Evolutionary conservation across 2,888 invertebrate species (phyloP).

Genomic region (Alloplasta piceator): DNA sequence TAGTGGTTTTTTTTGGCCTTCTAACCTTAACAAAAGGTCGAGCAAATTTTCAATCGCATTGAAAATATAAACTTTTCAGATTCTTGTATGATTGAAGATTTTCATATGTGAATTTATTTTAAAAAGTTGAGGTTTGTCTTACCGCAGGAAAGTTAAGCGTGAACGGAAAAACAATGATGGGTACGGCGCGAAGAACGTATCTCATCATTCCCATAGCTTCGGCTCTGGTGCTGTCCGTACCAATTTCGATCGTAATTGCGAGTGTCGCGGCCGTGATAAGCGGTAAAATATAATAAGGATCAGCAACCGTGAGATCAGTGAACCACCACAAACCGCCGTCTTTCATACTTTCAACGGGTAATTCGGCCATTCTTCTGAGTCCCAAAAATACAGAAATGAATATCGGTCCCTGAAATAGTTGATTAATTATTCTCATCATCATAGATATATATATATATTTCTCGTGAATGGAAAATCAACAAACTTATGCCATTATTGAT

Average conservation of each 20-base stretch:
- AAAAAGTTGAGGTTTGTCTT: slow-evolving; percentile 70
- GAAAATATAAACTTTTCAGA: too few species aligned
- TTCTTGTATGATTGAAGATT: too few species aligned
- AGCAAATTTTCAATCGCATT: too few species aligned
- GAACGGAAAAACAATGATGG: slow-evolving; percentile 92
- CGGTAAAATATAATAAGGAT: slow-evolving; percentile 95
- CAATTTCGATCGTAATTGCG: slow-evolving; percentile 92
- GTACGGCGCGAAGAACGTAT: slow-evolving; percentile 90
- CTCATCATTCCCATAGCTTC: slow-evolving; percentile 88
- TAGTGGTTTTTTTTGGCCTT: too few species aligned
- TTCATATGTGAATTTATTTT: too few species aligned
- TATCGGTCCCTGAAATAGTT: slow-evolving; percentile 87
- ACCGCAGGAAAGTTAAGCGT: slow-evolving; percentile 94
- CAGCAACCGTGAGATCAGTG: slow-evolving; percentile 94
- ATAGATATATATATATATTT: too few species aligned
- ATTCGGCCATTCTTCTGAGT: slow-evolving; percentile 93
- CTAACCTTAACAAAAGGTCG: too few species aligned
- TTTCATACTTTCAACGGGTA: slow-evolving; percentile 95
- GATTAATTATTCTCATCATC: slow-evolving; percentile 15
- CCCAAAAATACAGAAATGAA: slow-evolving; percentile 97
- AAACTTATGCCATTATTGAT: too few species aligned
- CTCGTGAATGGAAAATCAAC: too few species aligned
- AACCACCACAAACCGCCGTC: slow-evolving; percentile 97
- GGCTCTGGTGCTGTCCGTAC: slow-evolving; percentile 90
- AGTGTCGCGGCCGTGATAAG: slow-evolving; percentile 93